Evolutionary conservation across 1,140 invertebrate species (phyloP).

Genomic region (Carposina sasakii): DNA sequence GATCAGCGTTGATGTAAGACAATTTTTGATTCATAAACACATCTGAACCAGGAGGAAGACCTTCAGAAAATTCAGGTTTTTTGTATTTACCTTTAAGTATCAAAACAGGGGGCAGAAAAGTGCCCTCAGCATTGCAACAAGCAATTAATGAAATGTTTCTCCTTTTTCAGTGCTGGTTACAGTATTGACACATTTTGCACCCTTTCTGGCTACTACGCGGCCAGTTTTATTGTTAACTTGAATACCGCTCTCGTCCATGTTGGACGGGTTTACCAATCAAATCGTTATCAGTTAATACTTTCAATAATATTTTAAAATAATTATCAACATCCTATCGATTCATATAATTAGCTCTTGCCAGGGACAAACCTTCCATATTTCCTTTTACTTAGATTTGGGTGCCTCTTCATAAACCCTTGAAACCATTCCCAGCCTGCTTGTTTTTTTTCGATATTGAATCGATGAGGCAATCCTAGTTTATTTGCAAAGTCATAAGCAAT

Average conservation of each 20-base stretch:
- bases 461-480: constrained; percentile 13
- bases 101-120: constrained; percentile 24
- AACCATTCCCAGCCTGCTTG: constrained; percentile 24
- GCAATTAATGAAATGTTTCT: constrained; percentile 28
- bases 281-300: constrained; percentile 25
- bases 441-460: constrained; percentile 19
- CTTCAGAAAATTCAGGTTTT: constrained; percentile 30
- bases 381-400: constrained; percentile 20
- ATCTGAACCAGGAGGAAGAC: constrained; percentile 28
- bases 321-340: constrained; percentile 23
- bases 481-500: constrained; percentile 25
- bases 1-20: constrained; percentile 29
- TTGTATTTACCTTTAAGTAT: constrained; percentile 29
- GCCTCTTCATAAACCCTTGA: constrained; percentile 2
- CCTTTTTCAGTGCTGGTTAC: constrained; percentile 27
- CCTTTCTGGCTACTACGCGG: constrained; percentile 23
- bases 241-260: constrained; percentile 36
- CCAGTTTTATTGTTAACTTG: constrained; percentile 35
- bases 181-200: constrained; percentile 21
- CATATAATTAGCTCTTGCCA: constrained; percentile 25
- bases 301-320: constrained; percentile 30
- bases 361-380: constrained; percentile 29
- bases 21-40: constrained; percentile 32
- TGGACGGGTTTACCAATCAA: constrained; percentile 33
- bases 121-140: constrained; percentile 25